phyloP scores from a whole-genome alignment of 2,113 vertebrate genomes.

The Bambusicola thoracicus region DNA sequence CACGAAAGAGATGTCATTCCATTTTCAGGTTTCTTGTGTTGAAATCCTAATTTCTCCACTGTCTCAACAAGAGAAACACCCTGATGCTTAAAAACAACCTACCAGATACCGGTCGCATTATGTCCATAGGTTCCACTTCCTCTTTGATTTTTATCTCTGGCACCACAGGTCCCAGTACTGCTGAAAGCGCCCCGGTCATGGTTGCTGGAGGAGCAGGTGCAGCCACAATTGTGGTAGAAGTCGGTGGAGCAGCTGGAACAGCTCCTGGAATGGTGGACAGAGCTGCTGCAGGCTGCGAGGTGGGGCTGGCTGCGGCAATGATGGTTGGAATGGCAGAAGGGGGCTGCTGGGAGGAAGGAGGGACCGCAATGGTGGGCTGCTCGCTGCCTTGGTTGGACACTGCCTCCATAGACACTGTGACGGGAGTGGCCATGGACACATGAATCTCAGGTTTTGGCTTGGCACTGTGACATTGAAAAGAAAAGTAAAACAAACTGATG shows the following conservation, averaged over 20 bases:
- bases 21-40: background rate
- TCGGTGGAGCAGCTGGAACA: slow-evolving; percentile 81
- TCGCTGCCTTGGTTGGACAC: slow-evolving; percentile 84
- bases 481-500: background rate
- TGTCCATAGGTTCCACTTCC: slow-evolving; percentile 90
- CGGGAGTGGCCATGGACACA: slow-evolving; percentile 89
- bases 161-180: slow-evolving; percentile 82
- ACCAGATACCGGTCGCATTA: slow-evolving; percentile 82
- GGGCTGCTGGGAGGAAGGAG: slow-evolving; percentile 86
- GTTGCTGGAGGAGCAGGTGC: slow-evolving; percentile 86
- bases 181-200: slow-evolving; percentile 83
- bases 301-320: slow-evolving; percentile 86
- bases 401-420: slow-evolving; percentile 89
- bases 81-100: background rate
- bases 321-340: slow-evolving; percentile 89
- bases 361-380: slow-evolving; percentile 82
- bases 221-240: slow-evolving; percentile 85
- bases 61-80: background rate
- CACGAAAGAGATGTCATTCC: background rate
- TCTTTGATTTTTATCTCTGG: slow-evolving; percentile 93
- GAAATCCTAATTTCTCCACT: background rate
- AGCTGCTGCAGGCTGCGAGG: slow-evolving; percentile 85
- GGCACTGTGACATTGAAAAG: slow-evolving; percentile 77
- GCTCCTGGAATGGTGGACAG: slow-evolving; percentile 87
- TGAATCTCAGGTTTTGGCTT: slow-evolving; percentile 95